Evolutionary conservation across 2,113 vertebrate species (phyloP), one percentile per base, ranked within the genome.

Genomic region (Siphamia tubifer): DNA sequence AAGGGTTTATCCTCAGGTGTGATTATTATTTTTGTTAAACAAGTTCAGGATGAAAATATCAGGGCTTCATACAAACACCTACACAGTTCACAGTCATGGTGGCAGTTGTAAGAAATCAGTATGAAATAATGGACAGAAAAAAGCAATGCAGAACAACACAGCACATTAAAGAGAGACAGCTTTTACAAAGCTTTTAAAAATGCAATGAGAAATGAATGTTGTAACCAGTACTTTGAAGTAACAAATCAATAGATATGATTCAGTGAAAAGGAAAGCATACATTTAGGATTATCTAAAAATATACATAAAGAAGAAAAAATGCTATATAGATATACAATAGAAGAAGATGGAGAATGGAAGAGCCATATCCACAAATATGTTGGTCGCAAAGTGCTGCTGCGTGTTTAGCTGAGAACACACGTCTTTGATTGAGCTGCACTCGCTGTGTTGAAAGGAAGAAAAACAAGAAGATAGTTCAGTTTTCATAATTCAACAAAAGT

Each of bases 391-490:
- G 11, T 2, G 25, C 4, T 20, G 57, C 0, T 19, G 51, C 6
- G 2, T 28, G 35, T 74, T 63, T 86, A 94, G 71, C 79, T 88
- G 67, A 94, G 36, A 5, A 68, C 7, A 32, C 92, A 93, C 2
- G 92, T 93, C 89, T 93, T 94, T 24, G 93, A 90, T 55, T 89
- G 83, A 10, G 80, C 66, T 1, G 78, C 66, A 24, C 10, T 67
- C 5, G 78, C 89, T 83, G 87, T n/a, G n/a, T n/a, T n/a, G n/a
- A n/a, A 36, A 39, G 61, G 9, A 44, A 34, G 19, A 16, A 11
- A 44, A 0, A 63, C 11, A 45, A 1, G 4, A 40, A 53, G 25
- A n/a, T n/a, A n/a, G n/a, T n/a, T 21, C 27, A 42, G 15, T 23
- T 42, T 27, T 12, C 1, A 31, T 39, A 1, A 34, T 19, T 27